Percentiles rank a stretch among this genome's conserved stretches.
phyloP scores from a whole-genome alignment of 2,797 vertebrate species.

The Malurus splendens region DNA sequence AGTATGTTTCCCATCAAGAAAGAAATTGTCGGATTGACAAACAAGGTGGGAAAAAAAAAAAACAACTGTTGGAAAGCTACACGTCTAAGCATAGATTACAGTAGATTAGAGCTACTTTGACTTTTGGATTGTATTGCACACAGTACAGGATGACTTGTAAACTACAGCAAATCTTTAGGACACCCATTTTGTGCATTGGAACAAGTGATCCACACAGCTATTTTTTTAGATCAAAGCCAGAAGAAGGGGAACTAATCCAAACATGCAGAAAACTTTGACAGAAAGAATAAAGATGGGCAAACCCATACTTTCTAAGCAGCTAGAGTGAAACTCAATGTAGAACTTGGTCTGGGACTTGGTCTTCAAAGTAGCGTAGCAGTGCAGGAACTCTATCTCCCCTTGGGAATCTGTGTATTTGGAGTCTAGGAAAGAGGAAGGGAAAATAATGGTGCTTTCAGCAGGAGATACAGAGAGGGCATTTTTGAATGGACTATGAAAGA shows the following conservation, averaged over 20 bases:
- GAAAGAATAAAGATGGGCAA: neutral
- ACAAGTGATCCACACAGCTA: neutral
- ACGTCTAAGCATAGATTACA: neutral
- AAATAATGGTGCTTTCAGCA: neutral
- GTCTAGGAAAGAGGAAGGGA: conserved; percentile 61
- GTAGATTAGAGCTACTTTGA: neutral
- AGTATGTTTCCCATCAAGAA: neutral
- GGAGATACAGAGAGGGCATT: neutral
- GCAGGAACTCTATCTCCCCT: conserved; percentile 90
- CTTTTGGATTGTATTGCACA: neutral
- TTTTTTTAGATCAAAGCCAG: neutral
- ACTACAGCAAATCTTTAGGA: neutral
- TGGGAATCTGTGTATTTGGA: conserved; percentile 78
- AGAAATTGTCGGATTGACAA: neutral
- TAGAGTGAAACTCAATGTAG: conserved; percentile 94
- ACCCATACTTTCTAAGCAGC: conserved; percentile 89
- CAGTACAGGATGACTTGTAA: neutral
- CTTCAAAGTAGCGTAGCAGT: conserved; percentile 82
- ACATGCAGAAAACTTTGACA: neutral
- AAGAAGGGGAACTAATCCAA: neutral
- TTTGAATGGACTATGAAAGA: neutral
- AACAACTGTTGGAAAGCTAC: neutral
- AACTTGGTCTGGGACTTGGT: conserved; percentile 98
- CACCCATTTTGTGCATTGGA: neutral
- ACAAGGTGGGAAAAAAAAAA: neutral